Percentiles rank a stretch among this genome's conserved stretches.
These are phyloP conservation scores for Drosophila erecta DNA, from an alignment of 1,140 invertebrate genomes.

Conservation along the genomic window DNA sequence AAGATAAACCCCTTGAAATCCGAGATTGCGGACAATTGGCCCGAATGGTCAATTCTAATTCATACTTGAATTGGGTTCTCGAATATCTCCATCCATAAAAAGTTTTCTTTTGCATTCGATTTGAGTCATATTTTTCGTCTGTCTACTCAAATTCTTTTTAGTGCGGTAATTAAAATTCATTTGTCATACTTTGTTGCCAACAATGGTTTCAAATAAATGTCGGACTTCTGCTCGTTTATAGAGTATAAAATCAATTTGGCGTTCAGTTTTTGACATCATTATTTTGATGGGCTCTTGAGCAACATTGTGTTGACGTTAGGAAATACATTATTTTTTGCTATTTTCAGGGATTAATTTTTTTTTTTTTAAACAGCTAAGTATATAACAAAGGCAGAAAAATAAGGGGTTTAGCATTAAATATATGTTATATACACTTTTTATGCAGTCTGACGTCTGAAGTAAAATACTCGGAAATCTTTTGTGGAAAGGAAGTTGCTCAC, in stretches of 20 bases:
- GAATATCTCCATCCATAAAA: constrained; percentile 25
- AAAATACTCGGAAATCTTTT: not conserved
- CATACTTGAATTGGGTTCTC: constrained; percentile 48
- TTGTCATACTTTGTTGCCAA: constrained; percentile 71
- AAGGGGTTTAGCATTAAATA: too few species aligned
- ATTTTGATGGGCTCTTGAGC: constrained; percentile 23
- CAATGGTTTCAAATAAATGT: constrained; percentile 34
- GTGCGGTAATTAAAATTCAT: constrained; percentile 76
- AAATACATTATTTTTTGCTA: not conserved
- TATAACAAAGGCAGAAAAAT: too few species aligned
- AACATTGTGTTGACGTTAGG: constrained; percentile 24
- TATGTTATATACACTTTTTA: too few species aligned
- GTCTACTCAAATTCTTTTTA: constrained; percentile 57
- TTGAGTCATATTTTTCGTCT: constrained; percentile 25
- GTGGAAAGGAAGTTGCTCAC: not conserved
- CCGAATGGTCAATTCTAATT: constrained; percentile 47
- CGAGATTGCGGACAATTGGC: constrained; percentile 34
- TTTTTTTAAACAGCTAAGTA: too few species aligned
- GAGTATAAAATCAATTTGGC: constrained; percentile 75
- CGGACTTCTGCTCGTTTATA: constrained; percentile 24
- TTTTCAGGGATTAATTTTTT: not conserved
- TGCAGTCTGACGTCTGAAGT: too few species aligned
- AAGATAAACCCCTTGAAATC: constrained; percentile 69
- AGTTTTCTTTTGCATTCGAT: constrained; percentile 38
- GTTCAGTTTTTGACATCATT: constrained; percentile 64